These are phyloP conservation scores for Morone saxatilis DNA, from an alignment of 2,113 vertebrate species.

Conservation along the genomic window DNA sequence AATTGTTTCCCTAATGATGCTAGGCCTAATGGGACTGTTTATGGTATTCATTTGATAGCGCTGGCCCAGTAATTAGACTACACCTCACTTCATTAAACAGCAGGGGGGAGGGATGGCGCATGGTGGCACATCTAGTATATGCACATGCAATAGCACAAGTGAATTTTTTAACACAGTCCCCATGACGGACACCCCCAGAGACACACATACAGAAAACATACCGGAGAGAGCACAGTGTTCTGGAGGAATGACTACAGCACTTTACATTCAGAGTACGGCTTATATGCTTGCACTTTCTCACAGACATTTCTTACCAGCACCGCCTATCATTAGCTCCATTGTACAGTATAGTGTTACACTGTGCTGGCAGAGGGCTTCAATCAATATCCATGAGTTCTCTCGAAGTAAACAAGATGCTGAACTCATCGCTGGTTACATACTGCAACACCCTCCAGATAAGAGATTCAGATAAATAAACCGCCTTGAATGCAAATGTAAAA, in stretches of 20 bases:
- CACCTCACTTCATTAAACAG: constrained; percentile 84
- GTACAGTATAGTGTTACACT: neutral
- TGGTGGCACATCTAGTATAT: constrained; percentile 7
- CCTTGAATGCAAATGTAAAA: constrained; percentile 5
- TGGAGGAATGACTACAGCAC: neutral
- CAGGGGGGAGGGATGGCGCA: constrained; percentile 18
- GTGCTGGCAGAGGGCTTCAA: constrained; percentile 6
- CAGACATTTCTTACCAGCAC: constrained; percentile 5
- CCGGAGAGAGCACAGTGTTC: neutral
- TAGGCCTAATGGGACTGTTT: constrained; percentile 86
- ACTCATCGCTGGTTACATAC: constrained; percentile 6
- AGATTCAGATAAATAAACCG: neutral
- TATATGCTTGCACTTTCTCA: constrained; percentile 33
- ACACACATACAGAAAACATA: neutral
- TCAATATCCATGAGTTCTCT: constrained; percentile 19
- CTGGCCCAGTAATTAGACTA: constrained; percentile 84
- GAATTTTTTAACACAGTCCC: constrained; percentile 2
- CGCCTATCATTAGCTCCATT: constrained; percentile 20
- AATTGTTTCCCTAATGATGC: constrained; percentile 87
- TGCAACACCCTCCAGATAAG: constrained; percentile 13
- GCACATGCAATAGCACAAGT: neutral
- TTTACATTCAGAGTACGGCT: constrained; percentile 49
- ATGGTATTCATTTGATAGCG: constrained; percentile 82
- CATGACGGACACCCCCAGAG: neutral
- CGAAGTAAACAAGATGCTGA: constrained; percentile 19